Base-by-base conservation (phyloP, 1,140 invertebrate species). In the Radopholus similis region DNA sequence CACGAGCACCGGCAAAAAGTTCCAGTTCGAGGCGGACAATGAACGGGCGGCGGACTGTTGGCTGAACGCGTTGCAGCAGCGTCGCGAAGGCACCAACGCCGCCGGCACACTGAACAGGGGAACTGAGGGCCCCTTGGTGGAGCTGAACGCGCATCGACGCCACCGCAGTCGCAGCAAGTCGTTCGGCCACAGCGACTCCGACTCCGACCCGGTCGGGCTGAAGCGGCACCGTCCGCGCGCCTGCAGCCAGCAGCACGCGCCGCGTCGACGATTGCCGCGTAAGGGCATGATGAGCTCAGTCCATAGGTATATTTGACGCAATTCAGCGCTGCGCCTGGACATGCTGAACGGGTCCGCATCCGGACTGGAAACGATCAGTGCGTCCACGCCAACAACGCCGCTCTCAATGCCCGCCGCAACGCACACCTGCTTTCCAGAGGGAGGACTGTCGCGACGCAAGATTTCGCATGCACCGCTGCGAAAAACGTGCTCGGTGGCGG, bases 21-120 rank as follows among this genome's bases (percentile, higher is more conserved):
- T 75, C 53, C 71, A 80, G 38, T 57, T 79, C 11, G 77, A 79
- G 30, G 76, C 72, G 18, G 75, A 79, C n/a, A 79, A 78, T 54
- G 60, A 68, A 18, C 49, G 53, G 6, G 63, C 68, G 26, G 77
- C 80, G 37, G 55, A 74, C 21, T 71, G 69, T 53, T 79, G 77
- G 77, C 40, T 82, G 26, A 47, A 75, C 11, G 77, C 72, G 18
- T 57, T 82, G 15, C 65, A 71, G 30, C 67, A 72, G 60, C 68
- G 76, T 28, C 53, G 71, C n/a, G 75, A 69, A 32, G 21, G 64
- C 66, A 74, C 28, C 37, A 37, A 71, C 42, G 30, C 26, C 28
- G 32, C 28, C 21, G 40, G 30, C 28, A 26, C 44, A 34, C 1
- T 21, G 32, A 21, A 42, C n/a, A 30, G 49, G 4, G 64, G 53